These are phyloP conservation scores for Ophonus ardosiacus DNA, from an alignment of 2,888 invertebrate species.

Conservation along the genomic window DNA sequence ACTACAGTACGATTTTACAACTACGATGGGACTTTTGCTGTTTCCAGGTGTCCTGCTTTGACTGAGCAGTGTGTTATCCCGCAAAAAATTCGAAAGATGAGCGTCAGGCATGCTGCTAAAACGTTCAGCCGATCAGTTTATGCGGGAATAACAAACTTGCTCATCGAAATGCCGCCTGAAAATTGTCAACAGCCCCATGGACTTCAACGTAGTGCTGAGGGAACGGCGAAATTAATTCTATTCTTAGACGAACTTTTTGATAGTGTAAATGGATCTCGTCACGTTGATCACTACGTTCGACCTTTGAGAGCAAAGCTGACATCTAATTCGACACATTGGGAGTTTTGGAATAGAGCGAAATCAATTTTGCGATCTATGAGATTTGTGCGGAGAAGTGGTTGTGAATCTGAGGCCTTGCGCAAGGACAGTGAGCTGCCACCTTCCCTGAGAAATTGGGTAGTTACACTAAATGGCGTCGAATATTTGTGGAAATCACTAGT, in stretches of 20 bases:
- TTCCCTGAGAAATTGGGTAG: slow-evolving; percentile 30
- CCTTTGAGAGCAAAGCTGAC: neutral
- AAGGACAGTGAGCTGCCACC: neutral
- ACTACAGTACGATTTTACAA: too few species aligned
- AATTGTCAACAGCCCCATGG: neutral
- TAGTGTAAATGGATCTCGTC: slow-evolving; percentile 34
- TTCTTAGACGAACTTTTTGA: slow-evolving; percentile 45
- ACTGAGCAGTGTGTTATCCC: slow-evolving; percentile 28
- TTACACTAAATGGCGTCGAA: slow-evolving; percentile 23
- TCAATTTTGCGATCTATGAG: slow-evolving; percentile 22
- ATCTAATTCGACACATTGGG: slow-evolving; percentile 1
- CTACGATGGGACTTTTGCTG: too few species aligned
- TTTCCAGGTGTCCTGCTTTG: too few species aligned
- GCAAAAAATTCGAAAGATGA: too few species aligned
- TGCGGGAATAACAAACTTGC: slow-evolving; percentile 7
- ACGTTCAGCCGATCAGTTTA: slow-evolving; percentile 16
- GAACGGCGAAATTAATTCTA: slow-evolving; percentile 7
- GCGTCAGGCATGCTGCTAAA: slow-evolving; percentile 3
- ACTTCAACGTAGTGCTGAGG: neutral
- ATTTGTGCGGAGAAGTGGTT: neutral
- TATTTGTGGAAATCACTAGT: slow-evolving; percentile 45
- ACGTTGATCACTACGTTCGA: neutral
- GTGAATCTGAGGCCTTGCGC: neutral
- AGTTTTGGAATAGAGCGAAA: slow-evolving; percentile 18
- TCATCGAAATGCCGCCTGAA: slow-evolving; percentile 7